phyloP scores from a whole-genome alignment of 2,113 vertebrate genomes.

The Xyrauchen texanus region DNA sequence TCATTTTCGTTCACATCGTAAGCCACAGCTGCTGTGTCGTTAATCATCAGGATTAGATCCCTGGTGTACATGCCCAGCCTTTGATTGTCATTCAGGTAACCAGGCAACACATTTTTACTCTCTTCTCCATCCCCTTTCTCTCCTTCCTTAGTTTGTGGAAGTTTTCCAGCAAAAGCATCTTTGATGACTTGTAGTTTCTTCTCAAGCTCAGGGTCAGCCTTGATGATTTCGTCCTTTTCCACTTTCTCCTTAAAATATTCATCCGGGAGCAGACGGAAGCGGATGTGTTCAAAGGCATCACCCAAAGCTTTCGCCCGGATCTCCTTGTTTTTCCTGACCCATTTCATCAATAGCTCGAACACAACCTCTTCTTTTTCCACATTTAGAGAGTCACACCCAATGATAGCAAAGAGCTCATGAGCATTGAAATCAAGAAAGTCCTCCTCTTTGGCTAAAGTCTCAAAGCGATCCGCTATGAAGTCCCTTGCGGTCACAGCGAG shows the following conservation, averaged over 20 bases:
- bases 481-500: constrained; percentile 89
- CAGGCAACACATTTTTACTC: constrained; percentile 83
- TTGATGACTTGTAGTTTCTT: constrained; percentile 90
- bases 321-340: constrained; percentile 91
- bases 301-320: constrained; percentile 81
- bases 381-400: constrained; percentile 88
- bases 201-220: constrained; percentile 83
- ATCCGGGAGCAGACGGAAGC: constrained; percentile 91
- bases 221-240: constrained; percentile 91
- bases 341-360: constrained; percentile 90
- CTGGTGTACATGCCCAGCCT: constrained; percentile 91
- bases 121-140: constrained; percentile 79
- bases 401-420: constrained; percentile 89
- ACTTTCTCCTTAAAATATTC: constrained; percentile 96
- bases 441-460: constrained; percentile 81
- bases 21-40: constrained; percentile 90
- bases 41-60: constrained; percentile 90
- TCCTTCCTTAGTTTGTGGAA: constrained; percentile 80
- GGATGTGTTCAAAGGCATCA: constrained; percentile 92
- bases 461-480: constrained; percentile 89
- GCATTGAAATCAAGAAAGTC: constrained; percentile 89
- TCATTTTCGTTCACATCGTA: constrained; percentile 92
- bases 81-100: constrained; percentile 87
- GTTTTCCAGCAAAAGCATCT: constrained; percentile 91
- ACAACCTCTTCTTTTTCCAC: constrained; percentile 92